Percentiles rank a stretch among this genome's conserved stretches.
These are phyloP conservation scores for Smittia sp. DNA, from an alignment of 2,888 invertebrate genomes.

Conservation along the genomic window DNA sequence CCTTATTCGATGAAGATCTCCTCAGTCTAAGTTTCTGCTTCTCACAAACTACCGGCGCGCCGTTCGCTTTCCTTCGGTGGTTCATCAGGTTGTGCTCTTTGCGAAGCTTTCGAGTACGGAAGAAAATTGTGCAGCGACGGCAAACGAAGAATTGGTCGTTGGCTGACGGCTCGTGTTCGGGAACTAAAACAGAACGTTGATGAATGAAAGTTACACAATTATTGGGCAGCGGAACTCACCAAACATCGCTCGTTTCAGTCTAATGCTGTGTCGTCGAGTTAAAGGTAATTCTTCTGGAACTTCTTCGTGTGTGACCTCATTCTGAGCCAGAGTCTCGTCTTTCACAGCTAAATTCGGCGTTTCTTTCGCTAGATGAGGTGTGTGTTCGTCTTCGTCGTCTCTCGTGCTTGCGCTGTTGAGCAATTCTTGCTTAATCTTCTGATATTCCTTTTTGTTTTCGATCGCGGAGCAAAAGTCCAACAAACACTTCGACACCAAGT, in stretches of 20 bases:
- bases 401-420: not conserved
- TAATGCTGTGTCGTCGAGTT: not conserved
- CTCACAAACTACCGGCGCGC: not conserved
- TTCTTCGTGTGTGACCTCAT: not conserved
- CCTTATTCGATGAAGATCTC: not conserved
- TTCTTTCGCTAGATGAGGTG: not conserved
- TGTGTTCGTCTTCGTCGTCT: not conserved
- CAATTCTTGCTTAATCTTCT: slow-evolving; percentile 18
- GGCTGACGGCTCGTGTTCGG: not conserved
- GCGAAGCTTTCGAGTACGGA: slow-evolving; percentile 15
- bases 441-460: slow-evolving; percentile 21
- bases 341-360: too few relatives aligned
- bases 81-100: slow-evolving; percentile 23
- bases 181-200: not conserved
- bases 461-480: not conserved
- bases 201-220: not conserved
- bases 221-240: not conserved
- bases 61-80: not conserved
- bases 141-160: slow-evolving; percentile 7
- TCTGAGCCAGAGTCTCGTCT: not conserved
- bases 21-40: not conserved
- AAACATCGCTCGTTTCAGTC: not conserved
- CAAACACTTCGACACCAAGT: not conserved
- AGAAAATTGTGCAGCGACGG: slow-evolving; percentile 27
- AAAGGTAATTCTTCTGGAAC: not conserved